phyloP scores from a whole-genome alignment of 2,797 vertebrate species.

The Manis javanica region DNA sequence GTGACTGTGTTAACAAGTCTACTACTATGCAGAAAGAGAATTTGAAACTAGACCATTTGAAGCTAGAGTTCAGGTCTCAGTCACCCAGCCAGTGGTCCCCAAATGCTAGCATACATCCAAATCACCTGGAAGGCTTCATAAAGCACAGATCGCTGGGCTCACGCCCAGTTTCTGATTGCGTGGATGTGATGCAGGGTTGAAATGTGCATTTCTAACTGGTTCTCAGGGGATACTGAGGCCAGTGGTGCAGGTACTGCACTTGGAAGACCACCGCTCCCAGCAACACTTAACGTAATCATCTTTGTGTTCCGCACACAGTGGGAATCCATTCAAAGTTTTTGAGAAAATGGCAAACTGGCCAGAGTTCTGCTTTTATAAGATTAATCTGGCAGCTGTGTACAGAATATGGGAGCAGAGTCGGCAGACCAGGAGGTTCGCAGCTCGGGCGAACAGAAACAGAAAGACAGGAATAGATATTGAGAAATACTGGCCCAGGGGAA shows the following conservation, averaged over 20 bases:
- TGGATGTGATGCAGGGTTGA: background rate
- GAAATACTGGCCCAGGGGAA: background rate
- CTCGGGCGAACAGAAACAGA: background rate
- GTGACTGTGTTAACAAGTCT: background rate
- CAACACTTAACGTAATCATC: background rate
- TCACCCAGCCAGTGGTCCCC: background rate
- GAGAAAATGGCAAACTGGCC: background rate
- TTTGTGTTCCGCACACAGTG: background rate
- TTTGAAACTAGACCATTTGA: background rate
- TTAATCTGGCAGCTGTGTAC: background rate
- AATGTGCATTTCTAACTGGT: background rate
- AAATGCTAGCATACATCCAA: background rate
- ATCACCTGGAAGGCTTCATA: background rate
- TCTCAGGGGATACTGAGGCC: background rate
- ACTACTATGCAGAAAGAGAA: background rate
- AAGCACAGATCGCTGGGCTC: background rate
- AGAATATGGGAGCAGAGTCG: background rate
- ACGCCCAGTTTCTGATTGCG: background rate
- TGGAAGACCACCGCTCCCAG: background rate
- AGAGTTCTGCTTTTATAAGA: constrained; percentile 11
- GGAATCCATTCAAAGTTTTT: background rate
- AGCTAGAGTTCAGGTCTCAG: background rate
- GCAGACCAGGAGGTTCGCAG: background rate
- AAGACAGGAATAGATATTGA: background rate
- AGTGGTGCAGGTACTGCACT: background rate